Evolutionary conservation across 92 coral and sea anemone genomes (phyloP), one percentile per base, ranked within the genome.

Genomic region (Epizoanthus fatuus): DNA sequence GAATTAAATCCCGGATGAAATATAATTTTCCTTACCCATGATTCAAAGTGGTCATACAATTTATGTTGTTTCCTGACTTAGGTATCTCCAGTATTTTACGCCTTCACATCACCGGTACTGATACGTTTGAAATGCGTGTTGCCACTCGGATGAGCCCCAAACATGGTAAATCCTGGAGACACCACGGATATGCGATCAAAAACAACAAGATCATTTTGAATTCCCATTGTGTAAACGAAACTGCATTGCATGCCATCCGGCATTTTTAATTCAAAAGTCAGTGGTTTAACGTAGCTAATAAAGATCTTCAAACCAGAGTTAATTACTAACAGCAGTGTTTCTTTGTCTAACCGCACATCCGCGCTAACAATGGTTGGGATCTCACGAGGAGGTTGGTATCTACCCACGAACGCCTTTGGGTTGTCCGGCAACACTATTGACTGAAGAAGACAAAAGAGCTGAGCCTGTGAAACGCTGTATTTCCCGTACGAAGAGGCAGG

Each of bases 101-200:
- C 52, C 7, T 47, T 54, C 10, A 11, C 13, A 14, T 39, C 11
- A n/a, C 19, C 74, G 14, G 1, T 71, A 4, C 45, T 17, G 15
- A 59, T 76, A 35, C 81, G 53, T 59, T 76, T 76, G 17, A 92
- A 87, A 69, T 87, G 66, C 10, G 92, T 67, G 14, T 85, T 62
- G 2, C 98, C 98, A 60, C 93, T 92, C 4, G 94, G 95, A 45
- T 93, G 89, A 0, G 98, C 98, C 32, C 81, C 76, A 65, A 54
- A 87, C 89, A 94, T 90, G 6, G 89, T 90, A 76, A 94, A 94
- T 4, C 87, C 94, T 19, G 77, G 81, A 3, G 89, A 87, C 14
- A 94, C 67, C 7, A 92, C 94, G 4, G 68, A 51, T 2, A 95
- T 91, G 47, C 19, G 54, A 57, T 94, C 98, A 63, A 92, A 94